These are phyloP conservation scores for Campylorhamphus procurvoides DNA, from an alignment of 2,113 vertebrate genomes.

Conservation along the genomic window DNA sequence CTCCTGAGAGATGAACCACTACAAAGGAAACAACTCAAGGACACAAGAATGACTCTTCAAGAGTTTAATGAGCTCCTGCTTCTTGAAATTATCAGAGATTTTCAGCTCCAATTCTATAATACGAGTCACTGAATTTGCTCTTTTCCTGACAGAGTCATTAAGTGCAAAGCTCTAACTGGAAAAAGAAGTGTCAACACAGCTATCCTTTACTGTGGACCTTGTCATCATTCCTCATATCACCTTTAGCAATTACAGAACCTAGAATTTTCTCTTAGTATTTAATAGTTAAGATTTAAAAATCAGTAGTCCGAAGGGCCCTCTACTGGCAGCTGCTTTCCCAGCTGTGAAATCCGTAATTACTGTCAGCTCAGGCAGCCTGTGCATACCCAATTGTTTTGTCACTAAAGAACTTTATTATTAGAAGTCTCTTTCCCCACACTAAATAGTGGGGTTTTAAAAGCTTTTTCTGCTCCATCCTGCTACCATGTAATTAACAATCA, in stretches of 20 bases:
- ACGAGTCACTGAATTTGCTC: background rate
- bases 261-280: background rate
- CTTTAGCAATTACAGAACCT: background rate
- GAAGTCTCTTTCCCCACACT: background rate
- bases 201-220: background rate
- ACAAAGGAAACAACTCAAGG: background rate
- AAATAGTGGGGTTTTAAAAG: background rate
- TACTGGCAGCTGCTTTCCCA: background rate
- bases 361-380: background rate
- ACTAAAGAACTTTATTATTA: background rate
- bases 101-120: background rate
- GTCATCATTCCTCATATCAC: background rate
- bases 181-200: background rate
- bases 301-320: background rate
- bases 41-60: background rate
- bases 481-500: fast-evolving
- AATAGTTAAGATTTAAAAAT: background rate
- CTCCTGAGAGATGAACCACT: background rate
- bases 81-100: background rate
- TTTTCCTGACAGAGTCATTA: background rate
- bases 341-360: fast-evolving
- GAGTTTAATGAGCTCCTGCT: background rate
- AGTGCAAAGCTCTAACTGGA: background rate
- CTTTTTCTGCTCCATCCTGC: background rate
- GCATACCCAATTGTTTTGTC: background rate